Evolutionary conservation across 2,113 vertebrate genomes (phyloP).

Genomic region (Micromys minutus): DNA sequence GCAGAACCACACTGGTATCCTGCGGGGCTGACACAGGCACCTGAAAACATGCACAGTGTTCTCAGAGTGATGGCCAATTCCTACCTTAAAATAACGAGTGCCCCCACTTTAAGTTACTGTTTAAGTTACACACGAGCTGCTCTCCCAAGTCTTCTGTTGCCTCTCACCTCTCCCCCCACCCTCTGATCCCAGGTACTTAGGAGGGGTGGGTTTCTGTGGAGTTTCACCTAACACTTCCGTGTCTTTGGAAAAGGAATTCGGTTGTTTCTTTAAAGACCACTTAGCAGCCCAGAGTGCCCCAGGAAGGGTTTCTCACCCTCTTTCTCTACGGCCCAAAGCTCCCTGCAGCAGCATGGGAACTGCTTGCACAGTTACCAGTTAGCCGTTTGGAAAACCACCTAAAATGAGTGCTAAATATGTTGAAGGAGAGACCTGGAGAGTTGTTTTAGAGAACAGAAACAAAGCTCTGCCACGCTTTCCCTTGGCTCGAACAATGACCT

Average conservation of each 20-base stretch:
- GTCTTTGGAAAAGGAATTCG: slow-evolving; percentile 33
- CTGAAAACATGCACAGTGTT: slow-evolving; percentile 42
- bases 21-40: background rate
- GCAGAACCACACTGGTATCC: background rate
- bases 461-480: background rate
- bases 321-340: background rate
- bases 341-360: background rate
- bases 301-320: slow-evolving; percentile 10
- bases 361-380: slow-evolving; percentile 44
- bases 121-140: background rate
- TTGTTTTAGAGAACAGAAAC: slow-evolving; percentile 41
- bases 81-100: background rate
- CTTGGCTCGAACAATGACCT: background rate
- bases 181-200: background rate
- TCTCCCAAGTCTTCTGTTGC: background rate
- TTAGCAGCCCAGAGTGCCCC: background rate
- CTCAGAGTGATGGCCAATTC: background rate
- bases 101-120: background rate
- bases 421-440: background rate
- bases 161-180: background rate
- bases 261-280: slow-evolving; percentile 26
- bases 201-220: slow-evolving; percentile 24
- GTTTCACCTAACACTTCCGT: slow-evolving; percentile 45
- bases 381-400: slow-evolving; percentile 55
- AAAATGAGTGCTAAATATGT: background rate